Base-by-base conservation (phyloP, 2,797 vertebrate genomes). In the Chromis chromis region DNA sequence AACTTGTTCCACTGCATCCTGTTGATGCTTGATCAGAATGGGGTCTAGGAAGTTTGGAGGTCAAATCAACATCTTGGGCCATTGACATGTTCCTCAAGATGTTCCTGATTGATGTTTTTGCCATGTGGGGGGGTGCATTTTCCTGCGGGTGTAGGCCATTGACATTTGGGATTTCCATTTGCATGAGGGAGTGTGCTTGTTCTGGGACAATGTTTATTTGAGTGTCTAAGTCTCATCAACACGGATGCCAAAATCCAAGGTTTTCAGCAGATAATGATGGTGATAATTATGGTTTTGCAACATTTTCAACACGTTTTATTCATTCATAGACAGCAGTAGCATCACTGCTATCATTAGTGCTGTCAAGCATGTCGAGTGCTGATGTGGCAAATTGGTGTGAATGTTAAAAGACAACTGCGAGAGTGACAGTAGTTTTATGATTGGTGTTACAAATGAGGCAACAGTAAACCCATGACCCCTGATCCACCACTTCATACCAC, bases 381-480 rank as follows among this genome's bases (percentile, higher is more conserved):
- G 65, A 39, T 59, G 44, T 54, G 55, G 24, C 48, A 61, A 73
- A 69, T 12, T 22, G 52, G 19, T 53, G 67, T 68, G 22, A 36
- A 69, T 31, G 13, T 25, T 50, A 33, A 27, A 48, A 59, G 17
- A 49, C 19, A 54, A 63, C 46, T 50, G 48, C 49, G 65, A 54
- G 46, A 7, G 16, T 76, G 52, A 59, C 50, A 31, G 31, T 50
- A 53, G 28, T 76, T 74, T 22, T 58, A 52, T 74, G 36, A 74
- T 19, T 52, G 19, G 21, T 56, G 42, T 68, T 31, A 46, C 49
- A 31, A 74, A 36, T 49, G 39, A 84, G 63, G 66, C 63, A 76
- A 62, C 63, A 60, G 48, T 65, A 65, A 66, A 79, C 55, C 36
- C 39, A 59, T 52, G 31, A 61, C 50, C 65, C 19, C 36, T 61